These are phyloP conservation scores for Morpho deidamia DNA, from an alignment of 2,888 invertebrate genomes.

Conservation along the genomic window DNA sequence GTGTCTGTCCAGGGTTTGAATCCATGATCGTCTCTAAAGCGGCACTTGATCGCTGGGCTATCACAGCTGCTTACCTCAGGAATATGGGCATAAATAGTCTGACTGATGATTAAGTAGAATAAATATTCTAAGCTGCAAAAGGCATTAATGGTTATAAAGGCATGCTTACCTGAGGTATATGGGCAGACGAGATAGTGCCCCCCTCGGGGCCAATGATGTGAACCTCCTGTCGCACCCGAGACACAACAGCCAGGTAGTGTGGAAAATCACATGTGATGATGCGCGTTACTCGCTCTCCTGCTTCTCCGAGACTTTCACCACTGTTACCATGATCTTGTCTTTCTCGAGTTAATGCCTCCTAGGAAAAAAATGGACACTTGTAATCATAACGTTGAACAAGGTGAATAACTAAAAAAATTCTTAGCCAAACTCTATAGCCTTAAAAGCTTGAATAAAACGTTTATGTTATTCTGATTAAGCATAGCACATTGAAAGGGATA, in stretches of 20 bases:
- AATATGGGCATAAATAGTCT: neutral
- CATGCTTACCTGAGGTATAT: conserved; percentile 86
- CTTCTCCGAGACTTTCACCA: conserved; percentile 66
- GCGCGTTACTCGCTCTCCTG: conserved; percentile 93
- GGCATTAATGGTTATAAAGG: too few relatives aligned
- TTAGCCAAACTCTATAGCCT: too few relatives aligned
- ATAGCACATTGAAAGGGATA: too few relatives aligned
- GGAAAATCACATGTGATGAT: conserved; percentile 98
- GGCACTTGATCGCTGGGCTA: too few relatives aligned
- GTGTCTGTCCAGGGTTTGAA: too few relatives aligned
- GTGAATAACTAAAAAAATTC: neutral
- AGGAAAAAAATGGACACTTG: conserved; percentile 32
- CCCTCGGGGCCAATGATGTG: conserved; percentile 98
- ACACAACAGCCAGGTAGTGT: conserved; percentile 97
- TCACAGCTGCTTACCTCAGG: too few relatives aligned
- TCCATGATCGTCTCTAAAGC: too few relatives aligned
- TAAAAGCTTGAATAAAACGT: too few relatives aligned
- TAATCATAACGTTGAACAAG: too few relatives aligned
- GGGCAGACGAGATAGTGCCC: conserved; percentile 96
- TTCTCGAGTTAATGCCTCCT: conserved; percentile 92
- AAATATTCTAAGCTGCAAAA: too few relatives aligned
- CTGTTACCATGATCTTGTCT: conserved; percentile 87
- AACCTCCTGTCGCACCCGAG: conserved; percentile 96
- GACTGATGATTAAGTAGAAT: too few relatives aligned
- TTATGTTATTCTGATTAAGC: too few relatives aligned